These are phyloP conservation scores for Pandemis corylana DNA, from an alignment of 2,888 invertebrate genomes.

Conservation along the genomic window DNA sequence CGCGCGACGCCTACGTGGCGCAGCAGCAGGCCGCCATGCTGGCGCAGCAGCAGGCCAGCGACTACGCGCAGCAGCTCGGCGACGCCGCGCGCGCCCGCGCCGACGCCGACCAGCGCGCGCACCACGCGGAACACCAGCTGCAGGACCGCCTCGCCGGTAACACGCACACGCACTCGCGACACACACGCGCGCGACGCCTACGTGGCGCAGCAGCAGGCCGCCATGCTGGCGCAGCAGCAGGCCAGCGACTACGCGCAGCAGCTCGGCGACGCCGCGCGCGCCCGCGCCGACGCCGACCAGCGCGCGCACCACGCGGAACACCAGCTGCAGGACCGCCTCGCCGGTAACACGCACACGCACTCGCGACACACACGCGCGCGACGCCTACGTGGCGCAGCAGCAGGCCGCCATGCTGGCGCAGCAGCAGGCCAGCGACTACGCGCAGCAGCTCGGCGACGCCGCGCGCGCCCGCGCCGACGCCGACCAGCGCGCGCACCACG, in stretches of 20 bases:
- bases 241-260: constrained; percentile 29
- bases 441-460: constrained; percentile 28
- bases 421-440: constrained; percentile 50
- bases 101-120: constrained; percentile 13
- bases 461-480: constrained; percentile 53
- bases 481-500: constrained; percentile 15
- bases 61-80: constrained; percentile 28
- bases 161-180: not conserved
- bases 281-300: constrained; percentile 12
- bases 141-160: constrained; percentile 9
- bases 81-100: constrained; percentile 53
- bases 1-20: constrained; percentile 75
- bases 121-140: constrained; percentile 10
- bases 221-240: constrained; percentile 73
- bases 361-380: constrained; percentile 50
- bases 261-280: constrained; percentile 53
- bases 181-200: constrained; percentile 63
- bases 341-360: not conserved
- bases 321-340: constrained; percentile 10
- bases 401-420: constrained; percentile 77
- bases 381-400: constrained; percentile 79
- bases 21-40: constrained; percentile 81
- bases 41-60: constrained; percentile 57
- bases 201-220: constrained; percentile 79
- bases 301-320: constrained; percentile 14